phyloP scores from a whole-genome alignment of 2,888 invertebrate genomes.

The Nineta flava region DNA sequence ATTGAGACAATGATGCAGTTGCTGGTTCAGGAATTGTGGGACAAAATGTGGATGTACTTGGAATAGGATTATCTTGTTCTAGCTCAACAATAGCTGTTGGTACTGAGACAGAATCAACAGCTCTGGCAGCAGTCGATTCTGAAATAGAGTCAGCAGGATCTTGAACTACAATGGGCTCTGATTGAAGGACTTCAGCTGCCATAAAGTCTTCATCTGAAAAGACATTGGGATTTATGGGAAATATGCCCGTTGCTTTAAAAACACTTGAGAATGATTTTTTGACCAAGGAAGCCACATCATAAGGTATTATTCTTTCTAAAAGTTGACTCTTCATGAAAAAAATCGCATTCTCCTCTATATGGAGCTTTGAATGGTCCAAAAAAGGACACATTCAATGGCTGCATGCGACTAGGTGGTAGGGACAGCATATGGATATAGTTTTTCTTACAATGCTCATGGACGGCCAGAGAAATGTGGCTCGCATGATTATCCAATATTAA shows the following conservation, averaged over 20 bases:
- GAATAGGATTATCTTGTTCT: slow-evolving; percentile 7
- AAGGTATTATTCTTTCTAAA: too few species aligned
- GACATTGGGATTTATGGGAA: background rate
- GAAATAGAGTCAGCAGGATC: slow-evolving; percentile 7
- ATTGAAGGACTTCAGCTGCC: background rate
- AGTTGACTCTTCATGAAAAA: too few species aligned
- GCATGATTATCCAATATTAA: too few species aligned
- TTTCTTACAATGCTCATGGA: too few species aligned
- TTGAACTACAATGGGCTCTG: slow-evolving; percentile 6
- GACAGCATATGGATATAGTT: too few species aligned
- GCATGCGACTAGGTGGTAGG: too few species aligned
- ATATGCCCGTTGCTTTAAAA: background rate
- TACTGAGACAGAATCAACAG: slow-evolving; percentile 5
- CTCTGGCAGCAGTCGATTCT: slow-evolving; percentile 6
- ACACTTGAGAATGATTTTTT: background rate
- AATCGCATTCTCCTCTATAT: too few species aligned
- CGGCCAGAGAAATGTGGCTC: too few species aligned
- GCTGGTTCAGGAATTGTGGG: slow-evolving; percentile 5
- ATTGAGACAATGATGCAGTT: background rate
- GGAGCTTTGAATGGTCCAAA: too few species aligned
- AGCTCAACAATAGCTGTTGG: slow-evolving; percentile 7
- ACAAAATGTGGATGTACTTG: slow-evolving; percentile 4
- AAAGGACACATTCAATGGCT: too few species aligned
- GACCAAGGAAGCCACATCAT: too few species aligned
- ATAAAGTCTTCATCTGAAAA: background rate